Base-by-base conservation (phyloP, 2,888 invertebrate species). In the Camponotus fellah region DNA sequence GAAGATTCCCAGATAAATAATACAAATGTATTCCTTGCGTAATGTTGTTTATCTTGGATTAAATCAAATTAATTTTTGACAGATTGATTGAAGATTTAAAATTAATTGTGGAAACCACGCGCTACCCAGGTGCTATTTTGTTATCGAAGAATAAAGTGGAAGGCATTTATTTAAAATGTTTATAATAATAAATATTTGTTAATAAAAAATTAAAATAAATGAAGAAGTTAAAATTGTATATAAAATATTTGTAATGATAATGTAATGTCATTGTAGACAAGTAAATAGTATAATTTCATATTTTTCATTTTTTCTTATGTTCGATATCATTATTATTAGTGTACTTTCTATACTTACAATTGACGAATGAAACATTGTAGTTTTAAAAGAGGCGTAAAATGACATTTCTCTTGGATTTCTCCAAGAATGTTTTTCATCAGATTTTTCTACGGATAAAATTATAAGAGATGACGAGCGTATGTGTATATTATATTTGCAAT, bases 361-460 rank as follows among this genome's bases (percentile, higher is more conserved):
- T 26, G 26, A 40, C 17, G n/a, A n/a, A 26, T 17, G 40, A 40
- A 76, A 53, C 37, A 53, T 10, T 65, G 14, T 53, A 76, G 65
- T 65, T 65, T 53, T 17, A 26, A 17, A 53, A 76, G 53, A 6
- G 3, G 21, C 12, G 53, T 37, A 64, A 76, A 65, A 26, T 21
- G 34, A 60, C 17, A n/a, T 53, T 53, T 69, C 21, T 43, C 14
- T 69, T 60, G 69, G 26, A 26, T 26, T 26, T 26, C 26, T 17
- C 21, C 21, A 10, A 10, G n/a, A 32, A 12, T 34, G 43, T 46
- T 60, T 53, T 64, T 71, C 37, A 4, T 79, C n/a, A 79, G 17
- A 83, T 68, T 43, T 34, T 82, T 76, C 17, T 17, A 5, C 69
- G 21, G 46, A 58, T 60, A 71, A 71, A 53, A n/a, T n/a, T 49